Percentiles rank a stretch among this genome's conserved stretches.
These are phyloP conservation scores for Clytia hemisphaerica DNA, from an alignment of 30 jellyfish, hydroid and myxozoan species.

Conservation along the genomic window DNA sequence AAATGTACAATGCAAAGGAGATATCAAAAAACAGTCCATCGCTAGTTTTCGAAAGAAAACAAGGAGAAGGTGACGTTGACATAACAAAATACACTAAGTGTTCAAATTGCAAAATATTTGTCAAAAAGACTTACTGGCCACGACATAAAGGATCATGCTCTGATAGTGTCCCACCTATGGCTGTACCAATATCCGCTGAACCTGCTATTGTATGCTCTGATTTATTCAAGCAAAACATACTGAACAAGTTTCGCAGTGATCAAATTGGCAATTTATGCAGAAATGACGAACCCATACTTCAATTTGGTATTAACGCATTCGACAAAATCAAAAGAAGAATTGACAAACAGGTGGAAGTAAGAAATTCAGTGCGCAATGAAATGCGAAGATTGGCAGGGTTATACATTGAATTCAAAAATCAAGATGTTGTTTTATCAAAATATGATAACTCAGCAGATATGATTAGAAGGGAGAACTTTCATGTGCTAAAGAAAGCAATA, in stretches of 20 bases:
- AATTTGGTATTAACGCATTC: not conserved
- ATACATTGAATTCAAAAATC: not conserved
- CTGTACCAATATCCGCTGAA: not conserved
- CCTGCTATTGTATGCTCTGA: conserved; percentile 2
- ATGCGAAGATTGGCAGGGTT: not conserved
- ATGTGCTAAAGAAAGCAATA: not conserved
- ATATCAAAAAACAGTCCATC: too few relatives aligned
- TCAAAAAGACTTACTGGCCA: not conserved
- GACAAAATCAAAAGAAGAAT: conserved; percentile 4
- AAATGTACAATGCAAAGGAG: too few relatives aligned
- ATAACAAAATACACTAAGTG: too few relatives aligned
- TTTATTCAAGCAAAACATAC: not conserved
- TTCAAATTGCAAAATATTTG: too few relatives aligned
- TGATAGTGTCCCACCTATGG: not conserved
- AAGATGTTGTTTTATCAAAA: not conserved
- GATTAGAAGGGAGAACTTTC: conserved; percentile 1
- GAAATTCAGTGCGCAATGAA: not conserved
- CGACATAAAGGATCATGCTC: not conserved
- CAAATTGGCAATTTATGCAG: not conserved
- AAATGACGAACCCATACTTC: not conserved
- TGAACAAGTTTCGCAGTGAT: not conserved
- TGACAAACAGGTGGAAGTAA: not conserved
- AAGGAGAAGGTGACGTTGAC: too few relatives aligned
- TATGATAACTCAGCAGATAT: not conserved
- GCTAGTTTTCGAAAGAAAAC: too few relatives aligned